These are phyloP conservation scores for Sycobia sp. DNA, from an alignment of 1,140 invertebrate species.

Conservation along the genomic window DNA sequence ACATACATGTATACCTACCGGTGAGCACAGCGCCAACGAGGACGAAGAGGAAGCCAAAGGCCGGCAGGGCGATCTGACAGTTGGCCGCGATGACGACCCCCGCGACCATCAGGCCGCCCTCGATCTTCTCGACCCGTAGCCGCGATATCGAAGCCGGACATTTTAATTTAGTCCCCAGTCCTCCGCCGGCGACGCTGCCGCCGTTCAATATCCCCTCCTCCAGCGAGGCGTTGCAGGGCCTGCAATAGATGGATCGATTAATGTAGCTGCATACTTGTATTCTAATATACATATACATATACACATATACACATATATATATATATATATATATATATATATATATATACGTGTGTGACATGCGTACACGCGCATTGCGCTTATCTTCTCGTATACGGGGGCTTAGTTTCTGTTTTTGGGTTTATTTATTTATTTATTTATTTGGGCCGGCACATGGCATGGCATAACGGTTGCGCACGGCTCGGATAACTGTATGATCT, in stretches of 20 bases:
- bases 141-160: slow-evolving; percentile 67
- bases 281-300: no score
- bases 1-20: slow-evolving; percentile 55
- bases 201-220: slow-evolving; percentile 51
- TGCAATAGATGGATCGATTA: no score
- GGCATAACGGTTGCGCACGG: no score
- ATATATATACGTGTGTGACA: no score
- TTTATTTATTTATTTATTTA: no score
- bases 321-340: no score
- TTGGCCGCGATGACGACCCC: slow-evolving; percentile 76
- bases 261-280: not conserved
- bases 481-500: no score
- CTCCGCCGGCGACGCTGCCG: slow-evolving; percentile 27
- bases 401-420: no score
- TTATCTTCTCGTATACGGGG: no score
- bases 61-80: slow-evolving; percentile 75
- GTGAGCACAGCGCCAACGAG: slow-evolving; percentile 75
- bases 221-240: slow-evolving; percentile 60
- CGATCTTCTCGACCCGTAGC: slow-evolving; percentile 74
- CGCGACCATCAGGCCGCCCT: slow-evolving; percentile 74
- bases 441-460: no score
- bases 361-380: no score
- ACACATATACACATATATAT: no score
- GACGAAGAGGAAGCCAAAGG: slow-evolving; percentile 76
- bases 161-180: slow-evolving; percentile 63